Evolutionary conservation across 2,113 vertebrate species (phyloP), one percentile per base, ranked within the genome.

Genomic region (Oncorhynchus gorbuscha): DNA sequence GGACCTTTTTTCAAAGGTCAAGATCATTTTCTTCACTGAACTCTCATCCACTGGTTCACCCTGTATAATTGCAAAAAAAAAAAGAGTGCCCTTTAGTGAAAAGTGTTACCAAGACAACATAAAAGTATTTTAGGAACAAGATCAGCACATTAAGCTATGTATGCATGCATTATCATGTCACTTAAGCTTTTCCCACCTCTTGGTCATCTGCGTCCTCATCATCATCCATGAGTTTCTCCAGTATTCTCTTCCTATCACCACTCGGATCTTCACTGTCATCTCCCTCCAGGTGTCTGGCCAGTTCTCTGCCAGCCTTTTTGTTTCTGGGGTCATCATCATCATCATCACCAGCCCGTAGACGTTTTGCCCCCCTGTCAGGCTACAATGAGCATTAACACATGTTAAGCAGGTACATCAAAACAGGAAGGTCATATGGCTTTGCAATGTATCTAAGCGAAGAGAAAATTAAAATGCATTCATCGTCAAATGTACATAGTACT

Each of bases 11-110:
- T 99, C 98, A 92, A 99, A 99, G 22, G 97, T 98, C 79, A 99
- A 93, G 83, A 99, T 98, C 98, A 99, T 99, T 89, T 97, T 99
- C 92, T 99, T 99, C 91, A 99, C 95, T 1, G 95, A 97, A 76
- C 95, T 95, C 85, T 99, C 98, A 84, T 99, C 98, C 86, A 99
- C 77, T 0, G 95, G 95, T 59, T 99, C 97, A 11, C 93, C 95
- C 98, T 99, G 85, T 11, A 45, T 45, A 45, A 45, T 45, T 45
- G 3, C 39, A 9, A 9, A 9, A 39, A 11, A 39, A 11, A 39
- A 39, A 73, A 11, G 26, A 71, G 16, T 26, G 2, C 5, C 74
- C 75, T 22, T 77, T 65, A 49, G 8, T 79, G 22, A 51, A 13
- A 74, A 4, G 73, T 76, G n/a, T 67, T 77, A 68, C 65, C 20